Evolutionary conservation across 2,888 invertebrate genomes (phyloP).

Genomic region (Cryptops parisi): DNA sequence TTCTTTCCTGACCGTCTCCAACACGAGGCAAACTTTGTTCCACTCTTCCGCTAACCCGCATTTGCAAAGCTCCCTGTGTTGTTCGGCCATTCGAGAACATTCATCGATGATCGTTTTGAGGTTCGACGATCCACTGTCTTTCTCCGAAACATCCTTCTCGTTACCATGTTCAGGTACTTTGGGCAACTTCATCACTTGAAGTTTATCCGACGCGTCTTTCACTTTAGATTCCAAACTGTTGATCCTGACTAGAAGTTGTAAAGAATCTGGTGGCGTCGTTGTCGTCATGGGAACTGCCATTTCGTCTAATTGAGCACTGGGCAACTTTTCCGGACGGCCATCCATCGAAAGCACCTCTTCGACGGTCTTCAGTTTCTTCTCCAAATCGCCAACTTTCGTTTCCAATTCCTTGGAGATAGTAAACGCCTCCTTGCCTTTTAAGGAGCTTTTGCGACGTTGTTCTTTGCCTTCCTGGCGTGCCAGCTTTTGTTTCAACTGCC

Average conservation of each 20-base stretch:
- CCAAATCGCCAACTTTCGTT: constrained; percentile 63
- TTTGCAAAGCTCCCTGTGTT: no score
- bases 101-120: no score
- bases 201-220: constrained; percentile 22
- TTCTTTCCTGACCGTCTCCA: no score
- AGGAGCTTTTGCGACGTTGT: constrained; percentile 61
- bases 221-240: constrained; percentile 64
- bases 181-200: neutral
- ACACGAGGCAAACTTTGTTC: no score
- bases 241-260: constrained; percentile 61
- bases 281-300: constrained; percentile 40
- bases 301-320: neutral
- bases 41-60: no score
- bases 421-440: constrained; percentile 57
- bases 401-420: constrained; percentile 70
- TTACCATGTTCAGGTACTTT: no score
- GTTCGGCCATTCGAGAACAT: no score
- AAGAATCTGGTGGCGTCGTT: constrained; percentile 43
- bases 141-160: no score
- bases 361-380: constrained; percentile 49
- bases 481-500: constrained; percentile 61
- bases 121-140: no score
- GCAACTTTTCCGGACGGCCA: neutral
- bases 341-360: neutral
- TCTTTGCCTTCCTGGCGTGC: constrained; percentile 60